These are phyloP conservation scores for Andrena camellia DNA, from an alignment of 2,888 invertebrate species.

Conservation along the genomic window DNA sequence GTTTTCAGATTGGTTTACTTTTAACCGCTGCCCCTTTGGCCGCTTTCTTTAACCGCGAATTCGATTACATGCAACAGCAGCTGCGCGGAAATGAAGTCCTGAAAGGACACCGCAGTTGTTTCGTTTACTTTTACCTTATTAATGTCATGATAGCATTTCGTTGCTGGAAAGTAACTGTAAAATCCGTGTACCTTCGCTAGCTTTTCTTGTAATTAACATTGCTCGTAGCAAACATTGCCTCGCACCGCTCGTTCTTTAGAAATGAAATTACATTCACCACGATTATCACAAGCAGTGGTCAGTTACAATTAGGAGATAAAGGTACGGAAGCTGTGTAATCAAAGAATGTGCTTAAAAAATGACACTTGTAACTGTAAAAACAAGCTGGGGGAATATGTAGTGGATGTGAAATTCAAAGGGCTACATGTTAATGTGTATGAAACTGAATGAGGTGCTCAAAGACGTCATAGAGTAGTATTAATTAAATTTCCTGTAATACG, in stretches of 20 bases:
- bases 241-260: background rate
- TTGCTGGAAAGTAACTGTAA: conserved; percentile 8
- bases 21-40: background rate
- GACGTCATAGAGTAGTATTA: no score
- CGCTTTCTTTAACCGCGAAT: background rate
- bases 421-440: no score
- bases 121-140: conserved; percentile 9
- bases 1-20: background rate
- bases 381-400: no score
- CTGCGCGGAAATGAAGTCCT: conserved; percentile 7
- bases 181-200: background rate
- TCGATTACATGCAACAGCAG: background rate
- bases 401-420: no score
- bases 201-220: conserved; percentile 18
- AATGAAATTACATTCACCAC: background rate
- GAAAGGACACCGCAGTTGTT: background rate
- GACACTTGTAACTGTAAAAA: no score
- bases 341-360: no score
- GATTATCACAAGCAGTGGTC: no score
- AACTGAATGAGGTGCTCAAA: no score
- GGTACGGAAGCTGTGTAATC: background rate
- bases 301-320: no score
- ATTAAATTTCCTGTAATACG: no score
- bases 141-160: background rate
- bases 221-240: background rate